Percentiles rank a stretch among this genome's conserved stretches.
Conservation (phyloP, 2,113 vertebrate species). For the Tyrannus savana region DNA sequence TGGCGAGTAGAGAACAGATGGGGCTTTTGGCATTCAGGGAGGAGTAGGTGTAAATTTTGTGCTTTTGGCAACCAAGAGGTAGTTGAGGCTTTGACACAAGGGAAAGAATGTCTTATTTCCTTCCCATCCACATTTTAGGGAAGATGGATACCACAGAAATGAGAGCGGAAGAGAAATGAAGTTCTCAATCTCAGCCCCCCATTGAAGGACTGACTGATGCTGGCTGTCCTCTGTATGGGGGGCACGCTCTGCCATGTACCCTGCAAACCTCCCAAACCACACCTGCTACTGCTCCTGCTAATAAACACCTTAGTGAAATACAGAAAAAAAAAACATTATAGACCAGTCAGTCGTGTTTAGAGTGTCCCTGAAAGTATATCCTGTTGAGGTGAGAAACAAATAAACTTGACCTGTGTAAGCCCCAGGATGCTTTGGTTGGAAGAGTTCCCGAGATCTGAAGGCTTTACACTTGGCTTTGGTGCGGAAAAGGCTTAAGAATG, state of each 20-base stretch:
- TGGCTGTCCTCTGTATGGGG: background rate
- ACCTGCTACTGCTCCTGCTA: background rate
- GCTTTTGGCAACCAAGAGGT: constrained; percentile 59
- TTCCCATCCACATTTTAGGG: background rate
- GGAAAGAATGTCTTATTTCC: constrained; percentile 26
- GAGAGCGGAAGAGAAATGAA: background rate
- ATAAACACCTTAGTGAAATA: background rate
- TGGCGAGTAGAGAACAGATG: constrained; percentile 56
- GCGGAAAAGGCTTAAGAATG: background rate
- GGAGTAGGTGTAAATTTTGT: constrained; percentile 59
- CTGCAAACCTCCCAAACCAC: background rate
- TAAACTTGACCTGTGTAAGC: background rate
- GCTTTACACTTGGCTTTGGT: background rate
- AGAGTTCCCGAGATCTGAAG: background rate
- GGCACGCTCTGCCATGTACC: background rate
- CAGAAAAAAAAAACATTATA: background rate
- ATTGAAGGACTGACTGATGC: background rate
- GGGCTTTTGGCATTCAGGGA: constrained; percentile 56
- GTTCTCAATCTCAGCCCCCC: background rate
- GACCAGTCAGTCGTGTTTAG: background rate
- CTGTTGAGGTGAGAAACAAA: background rate
- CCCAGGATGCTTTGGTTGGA: background rate
- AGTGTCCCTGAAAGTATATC: background rate
- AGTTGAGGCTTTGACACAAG: constrained; percentile 52
- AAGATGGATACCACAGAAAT: background rate